These are phyloP conservation scores for Heterochromis multidens DNA, from an alignment of 2,113 vertebrate species.

Conservation along the genomic window DNA sequence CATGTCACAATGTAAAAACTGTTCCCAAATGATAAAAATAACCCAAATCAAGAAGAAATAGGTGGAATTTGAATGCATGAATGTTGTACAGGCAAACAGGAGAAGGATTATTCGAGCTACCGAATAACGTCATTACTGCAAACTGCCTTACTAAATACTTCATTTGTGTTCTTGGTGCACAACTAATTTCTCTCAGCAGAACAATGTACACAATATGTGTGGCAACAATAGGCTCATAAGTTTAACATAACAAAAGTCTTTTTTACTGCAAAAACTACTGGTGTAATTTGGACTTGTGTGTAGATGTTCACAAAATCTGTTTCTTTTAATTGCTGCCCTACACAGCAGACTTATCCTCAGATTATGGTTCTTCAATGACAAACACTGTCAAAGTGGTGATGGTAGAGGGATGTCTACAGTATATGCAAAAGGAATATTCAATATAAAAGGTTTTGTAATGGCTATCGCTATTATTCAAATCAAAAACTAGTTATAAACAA, in stretches of 20 bases:
- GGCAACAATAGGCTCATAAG: no score
- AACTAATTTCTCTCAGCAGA: neutral
- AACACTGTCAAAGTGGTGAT: neutral
- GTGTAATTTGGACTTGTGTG: neutral
- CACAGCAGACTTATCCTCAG: neutral
- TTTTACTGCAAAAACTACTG: no score
- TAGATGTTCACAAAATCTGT: no score
- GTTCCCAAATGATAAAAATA: neutral
- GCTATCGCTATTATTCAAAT: neutral
- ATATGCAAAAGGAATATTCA: neutral
- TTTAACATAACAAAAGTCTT: neutral
- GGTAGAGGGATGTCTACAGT: neutral
- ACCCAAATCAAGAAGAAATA: neutral
- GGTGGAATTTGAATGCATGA: neutral
- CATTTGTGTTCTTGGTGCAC: neutral
- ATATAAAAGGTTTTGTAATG: neutral
- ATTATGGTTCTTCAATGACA: accelerated
- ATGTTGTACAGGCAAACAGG: neutral
- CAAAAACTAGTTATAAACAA: neutral
- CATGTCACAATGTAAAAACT: neutral
- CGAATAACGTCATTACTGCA: neutral
- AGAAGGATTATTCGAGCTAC: neutral
- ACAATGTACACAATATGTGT: neutral
- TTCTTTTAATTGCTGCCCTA: neutral
- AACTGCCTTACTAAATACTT: neutral